Evolutionary conservation across 2,797 vertebrate species (phyloP).

Genomic region (Gymnocypris eckloni): DNA sequence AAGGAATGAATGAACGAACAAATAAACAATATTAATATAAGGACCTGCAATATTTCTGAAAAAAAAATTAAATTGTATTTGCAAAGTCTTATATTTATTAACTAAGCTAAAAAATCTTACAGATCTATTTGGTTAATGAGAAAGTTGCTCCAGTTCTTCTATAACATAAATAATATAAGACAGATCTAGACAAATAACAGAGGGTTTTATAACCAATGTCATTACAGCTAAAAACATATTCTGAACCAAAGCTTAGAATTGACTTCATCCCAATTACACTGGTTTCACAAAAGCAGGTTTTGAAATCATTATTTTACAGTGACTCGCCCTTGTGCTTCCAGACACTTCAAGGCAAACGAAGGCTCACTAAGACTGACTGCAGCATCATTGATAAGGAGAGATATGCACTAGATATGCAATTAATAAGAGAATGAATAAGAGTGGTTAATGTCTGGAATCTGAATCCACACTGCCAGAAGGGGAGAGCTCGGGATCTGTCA

Average conservation of each 20-base stretch:
- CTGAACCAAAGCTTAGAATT: slow-evolving; percentile 16
- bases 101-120: neutral
- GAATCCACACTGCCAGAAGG: slow-evolving; percentile 17
- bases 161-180: neutral
- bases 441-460: slow-evolving; percentile 19
- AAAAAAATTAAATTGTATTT: neutral
- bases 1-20: neutral
- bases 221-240: slow-evolving; percentile 27
- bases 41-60: neutral
- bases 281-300: slow-evolving; percentile 29
- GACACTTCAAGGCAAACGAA: slow-evolving; percentile 24
- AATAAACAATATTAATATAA: neutral
- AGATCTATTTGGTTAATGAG: neutral
- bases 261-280: slow-evolving; percentile 37
- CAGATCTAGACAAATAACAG: neutral
- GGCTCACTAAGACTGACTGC: neutral
- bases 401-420: neutral
- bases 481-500: neutral
- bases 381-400: slow-evolving; percentile 32
- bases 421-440: slow-evolving; percentile 27
- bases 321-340: slow-evolving; percentile 17
- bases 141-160: neutral
- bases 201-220: neutral
- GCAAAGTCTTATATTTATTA: neutral
- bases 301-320: slow-evolving; percentile 47